Conservation (phyloP, 2,797 vertebrate species). For the Sebastes jordani region DNA sequence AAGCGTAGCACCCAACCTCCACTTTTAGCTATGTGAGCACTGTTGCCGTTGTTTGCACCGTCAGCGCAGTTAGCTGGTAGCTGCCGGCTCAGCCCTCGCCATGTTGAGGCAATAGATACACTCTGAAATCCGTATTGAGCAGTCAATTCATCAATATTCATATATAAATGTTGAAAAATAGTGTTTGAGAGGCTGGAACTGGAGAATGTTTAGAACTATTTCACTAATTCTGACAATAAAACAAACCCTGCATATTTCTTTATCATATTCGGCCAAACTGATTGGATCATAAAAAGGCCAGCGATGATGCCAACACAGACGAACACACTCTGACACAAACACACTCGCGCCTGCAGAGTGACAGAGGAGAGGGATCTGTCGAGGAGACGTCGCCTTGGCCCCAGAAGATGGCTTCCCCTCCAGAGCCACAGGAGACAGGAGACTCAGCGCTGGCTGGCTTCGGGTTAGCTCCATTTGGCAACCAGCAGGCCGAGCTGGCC, state of each 20-base stretch:
- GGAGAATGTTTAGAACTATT: not conserved
- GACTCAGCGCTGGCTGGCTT: slow-evolving; percentile 64
- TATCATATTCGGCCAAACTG: not conserved
- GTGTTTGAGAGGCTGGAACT: too few species aligned
- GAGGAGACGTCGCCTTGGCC: slow-evolving; percentile 70
- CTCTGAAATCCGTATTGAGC: too few species aligned
- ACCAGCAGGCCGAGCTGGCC: slow-evolving; percentile 60
- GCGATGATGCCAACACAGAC: not conserved
- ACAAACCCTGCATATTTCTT: not conserved
- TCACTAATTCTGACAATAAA: not conserved
- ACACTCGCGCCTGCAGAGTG: slow-evolving; percentile 43
- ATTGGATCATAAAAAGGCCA: slow-evolving; percentile 9
- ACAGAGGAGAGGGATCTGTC: slow-evolving; percentile 54
- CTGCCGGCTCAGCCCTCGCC: too few species aligned
- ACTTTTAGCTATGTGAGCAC: too few species aligned
- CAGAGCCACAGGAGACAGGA: slow-evolving; percentile 64
- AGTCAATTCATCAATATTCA: not conserved
- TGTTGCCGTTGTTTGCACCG: too few species aligned
- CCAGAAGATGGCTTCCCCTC: slow-evolving; percentile 70
- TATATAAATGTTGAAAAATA: not conserved
- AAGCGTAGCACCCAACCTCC: too few species aligned
- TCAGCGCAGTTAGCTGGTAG: too few species aligned
- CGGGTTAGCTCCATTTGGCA: slow-evolving; percentile 69
- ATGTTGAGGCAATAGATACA: too few species aligned
- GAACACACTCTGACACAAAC: slow-evolving; percentile 39